phyloP scores from a whole-genome alignment of 2,888 invertebrate species.

The Ormyrus pomaceus region DNA sequence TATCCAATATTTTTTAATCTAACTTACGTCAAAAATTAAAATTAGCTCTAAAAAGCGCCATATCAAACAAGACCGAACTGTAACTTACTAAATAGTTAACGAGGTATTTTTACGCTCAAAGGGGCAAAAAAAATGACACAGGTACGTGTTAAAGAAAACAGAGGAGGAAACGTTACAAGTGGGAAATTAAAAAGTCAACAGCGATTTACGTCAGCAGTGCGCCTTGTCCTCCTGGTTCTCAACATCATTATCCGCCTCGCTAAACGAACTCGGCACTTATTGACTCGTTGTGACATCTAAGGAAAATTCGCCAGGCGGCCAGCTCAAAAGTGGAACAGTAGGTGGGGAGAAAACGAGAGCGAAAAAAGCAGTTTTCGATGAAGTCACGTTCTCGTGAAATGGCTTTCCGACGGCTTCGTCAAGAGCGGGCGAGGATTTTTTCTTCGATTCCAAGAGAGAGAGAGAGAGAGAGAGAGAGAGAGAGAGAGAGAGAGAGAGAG shows the following conservation, averaged over 20 bases:
- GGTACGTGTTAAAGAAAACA: not conserved
- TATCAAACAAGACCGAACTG: no score
- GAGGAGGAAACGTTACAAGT: no score
- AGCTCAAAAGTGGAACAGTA: not conserved
- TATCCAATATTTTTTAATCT: no score
- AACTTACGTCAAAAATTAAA: no score
- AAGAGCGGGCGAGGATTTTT: not conserved
- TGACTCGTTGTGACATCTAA: not conserved
- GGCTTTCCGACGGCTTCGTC: conserved; percentile 19
- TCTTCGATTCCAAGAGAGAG: not conserved
- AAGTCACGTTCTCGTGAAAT: conserved; percentile 32
- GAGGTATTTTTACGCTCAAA: not conserved
- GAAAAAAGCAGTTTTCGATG: not conserved
- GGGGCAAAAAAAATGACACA: not conserved
- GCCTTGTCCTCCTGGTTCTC: not conserved
- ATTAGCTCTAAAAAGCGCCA: no score
- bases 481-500: no score
- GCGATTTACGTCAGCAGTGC: not conserved
- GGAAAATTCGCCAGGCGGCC: not conserved
- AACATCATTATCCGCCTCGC: not conserved
- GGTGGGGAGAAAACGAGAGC: not conserved
- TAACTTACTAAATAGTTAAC: not conserved
- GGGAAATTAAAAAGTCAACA: conserved; percentile 22
- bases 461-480: no score
- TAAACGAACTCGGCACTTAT: not conserved